Conservation (phyloP, 2,888 invertebrate genomes). For the Harpalus rubripes region DNA sequence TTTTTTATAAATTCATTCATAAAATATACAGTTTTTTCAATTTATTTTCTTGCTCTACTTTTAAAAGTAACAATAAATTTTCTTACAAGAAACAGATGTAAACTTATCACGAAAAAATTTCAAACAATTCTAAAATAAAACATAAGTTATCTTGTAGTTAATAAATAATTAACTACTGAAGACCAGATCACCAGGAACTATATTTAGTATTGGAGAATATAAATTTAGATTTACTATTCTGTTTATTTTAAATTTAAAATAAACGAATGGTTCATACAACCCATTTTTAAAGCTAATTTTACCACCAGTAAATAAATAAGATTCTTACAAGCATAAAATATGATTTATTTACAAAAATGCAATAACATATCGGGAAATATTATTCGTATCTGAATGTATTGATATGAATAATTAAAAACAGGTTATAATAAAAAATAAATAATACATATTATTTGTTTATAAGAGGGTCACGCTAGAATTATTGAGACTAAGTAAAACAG, state of each 20-base stretch:
- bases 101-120: neutral
- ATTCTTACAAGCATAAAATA: neutral
- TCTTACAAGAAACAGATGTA: slow-evolving; percentile 8
- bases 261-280: slow-evolving; percentile 25
- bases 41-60: neutral
- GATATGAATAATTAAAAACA: too few species aligned
- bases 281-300: slow-evolving; percentile 34
- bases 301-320: neutral
- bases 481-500: too few species aligned
- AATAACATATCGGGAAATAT: too few species aligned
- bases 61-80: neutral
- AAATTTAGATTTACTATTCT: slow-evolving; percentile 37
- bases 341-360: too few species aligned
- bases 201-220: slow-evolving; percentile 33
- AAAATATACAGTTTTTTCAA: neutral
- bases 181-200: slow-evolving; percentile 40
- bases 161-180: slow-evolving; percentile 24
- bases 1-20: neutral
- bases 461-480: too few species aligned
- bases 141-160: slow-evolving; percentile 26
- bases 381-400: too few species aligned
- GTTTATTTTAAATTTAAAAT: slow-evolving; percentile 40
- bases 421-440: too few species aligned
- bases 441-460: too few species aligned
- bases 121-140: slow-evolving; percentile 37